Base-by-base conservation (phyloP, 2,888 invertebrate species). In the Ormyrus thymus region DNA sequence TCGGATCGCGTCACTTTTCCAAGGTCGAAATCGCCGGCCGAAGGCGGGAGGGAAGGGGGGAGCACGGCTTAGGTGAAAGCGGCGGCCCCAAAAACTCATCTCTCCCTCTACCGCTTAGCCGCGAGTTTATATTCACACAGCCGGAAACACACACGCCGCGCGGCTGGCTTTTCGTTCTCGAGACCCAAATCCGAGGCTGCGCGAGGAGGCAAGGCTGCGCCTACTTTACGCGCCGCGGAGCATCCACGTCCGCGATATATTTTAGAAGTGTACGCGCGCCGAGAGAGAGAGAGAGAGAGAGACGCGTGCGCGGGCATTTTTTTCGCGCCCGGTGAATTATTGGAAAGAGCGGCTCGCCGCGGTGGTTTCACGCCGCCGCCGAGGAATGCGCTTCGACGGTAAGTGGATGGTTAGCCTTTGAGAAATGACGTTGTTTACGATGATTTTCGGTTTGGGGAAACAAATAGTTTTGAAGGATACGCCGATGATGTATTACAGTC, bases 111-210 rank as follows among this genome's bases (percentile, higher is more conserved):
- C 13, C 72, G 43, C 15, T 64, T 55, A 29, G 64, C 58, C n/a
- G 58, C 64, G 56, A 50, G 70, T 65, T 53, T 71, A 65, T 64
- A 70, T 70, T 76, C 76, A 76, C 76, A 45, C 48, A 76, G 70
- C 11, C 76, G 76, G 76, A 76, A 76, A 76, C 13, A 6, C 48
- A 29, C 29, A 29, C 29, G 29, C 29, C 29, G 29, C 29, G 48
- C 29, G 10, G 29, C 11, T 48, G 65, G 58, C 77, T 81, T 87
- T 85, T 85, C 81, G 84, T 85, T 85, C 84, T 82, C 82, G 66
- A 86, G 84, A 86, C 85, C 85, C 83, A 84, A 86, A 87, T 86
- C 83, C 70, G 68, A 53, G 48, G 76, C 74, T 48, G 29, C 70
- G 64, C 46, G 50, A 8, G 15, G 29, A 9, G 11, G 11, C 80